Evolutionary conservation across 2,888 invertebrate genomes (phyloP), one percentile per base, ranked within the genome.

Genomic region (Eupsilia transversa): DNA sequence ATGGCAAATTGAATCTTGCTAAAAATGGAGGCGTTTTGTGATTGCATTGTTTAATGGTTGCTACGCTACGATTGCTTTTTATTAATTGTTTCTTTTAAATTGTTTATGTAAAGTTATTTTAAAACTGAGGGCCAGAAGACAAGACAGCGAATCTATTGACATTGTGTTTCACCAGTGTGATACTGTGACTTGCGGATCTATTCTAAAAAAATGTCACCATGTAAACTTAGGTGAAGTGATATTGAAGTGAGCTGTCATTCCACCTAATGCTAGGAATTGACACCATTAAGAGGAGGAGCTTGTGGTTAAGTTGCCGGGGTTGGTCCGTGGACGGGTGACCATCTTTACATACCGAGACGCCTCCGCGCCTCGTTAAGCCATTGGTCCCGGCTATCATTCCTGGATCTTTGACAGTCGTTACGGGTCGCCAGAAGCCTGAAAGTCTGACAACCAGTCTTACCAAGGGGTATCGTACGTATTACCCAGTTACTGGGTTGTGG

Each of bases 21-120:
- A 59, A 83, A 84, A 84, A 86, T 85, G 86, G 83, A 56, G 66
- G 60, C 43, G 43, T 61, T 78, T 14, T 70, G 35, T 70, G 65
- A 81, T 76, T 81, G 74, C 30, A 65, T 72, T 83, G 66, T 80
- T 46, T 49, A 72, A 71, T 71, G n/a, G 72, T 35, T 33, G n/a
- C 20, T 23, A 4, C 10, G n/a, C 20, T 23, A 4, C 10, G 20
- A 67, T 71, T 65, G 54, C 27, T 12, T 60, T 72, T 56, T 33
- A 27, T 23, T 56, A 7, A 27, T 33, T 41, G 4, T 52, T 63
- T 23, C 0, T 65, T 30, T 35, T 54, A 27, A 27, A 30, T 33
- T 67, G 27, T 49, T 54, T n/a, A 66, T 5, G 4, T 49, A 0
- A 20, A 23, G 9, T 57, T 63, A 20, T 27, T 38, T 54, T 46